These are phyloP conservation scores for Panagrolaimus sp. DNA, from an alignment of 1,140 invertebrate genomes.

Conservation along the genomic window DNA sequence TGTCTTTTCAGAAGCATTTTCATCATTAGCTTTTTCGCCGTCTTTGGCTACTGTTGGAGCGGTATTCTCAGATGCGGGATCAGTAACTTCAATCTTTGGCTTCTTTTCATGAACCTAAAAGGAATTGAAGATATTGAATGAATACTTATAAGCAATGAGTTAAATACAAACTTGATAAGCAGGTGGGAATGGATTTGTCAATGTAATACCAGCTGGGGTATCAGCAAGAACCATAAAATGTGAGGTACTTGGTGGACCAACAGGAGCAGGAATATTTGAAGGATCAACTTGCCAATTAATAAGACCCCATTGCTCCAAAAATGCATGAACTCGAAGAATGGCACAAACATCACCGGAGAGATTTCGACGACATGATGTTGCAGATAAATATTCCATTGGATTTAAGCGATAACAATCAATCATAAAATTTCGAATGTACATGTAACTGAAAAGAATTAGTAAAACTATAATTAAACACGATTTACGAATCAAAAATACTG, in stretches of 20 bases:
- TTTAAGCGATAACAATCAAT: conserved; percentile 97
- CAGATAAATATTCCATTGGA: conserved; percentile 96
- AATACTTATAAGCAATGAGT: conserved; percentile 68
- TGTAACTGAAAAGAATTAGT: conserved; percentile 79
- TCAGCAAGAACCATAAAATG: conserved; percentile 98
- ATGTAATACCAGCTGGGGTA: conserved; percentile 90
- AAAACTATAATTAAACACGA: conserved; percentile 99
- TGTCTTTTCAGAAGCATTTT: conserved; percentile 63
- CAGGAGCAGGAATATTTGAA: conserved; percentile 86
- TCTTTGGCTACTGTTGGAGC: background rate
- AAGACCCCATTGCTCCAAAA: conserved; percentile 97
- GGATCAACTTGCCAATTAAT: conserved; percentile 96
- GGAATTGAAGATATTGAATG: conserved; percentile 66
- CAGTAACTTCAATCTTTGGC: conserved; percentile 16
- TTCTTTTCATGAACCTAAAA: conserved; percentile 17
- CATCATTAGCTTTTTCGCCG: background rate
- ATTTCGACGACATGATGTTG: conserved; percentile 92
- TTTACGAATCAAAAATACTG: too few relatives aligned
- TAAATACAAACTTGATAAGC: conserved; percentile 10
- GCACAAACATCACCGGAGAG: conserved; percentile 97
- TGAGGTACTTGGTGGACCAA: conserved; percentile 92
- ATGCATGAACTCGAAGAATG: conserved; percentile 96
- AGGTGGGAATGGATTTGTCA: conserved; percentile 74
- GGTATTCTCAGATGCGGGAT: conserved; percentile 43
- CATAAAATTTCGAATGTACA: conserved; percentile 99